Percentiles rank a stretch among this genome's conserved stretches.
phyloP scores from a whole-genome alignment of 1,140 invertebrate genomes.

The Lethrus apterus region DNA sequence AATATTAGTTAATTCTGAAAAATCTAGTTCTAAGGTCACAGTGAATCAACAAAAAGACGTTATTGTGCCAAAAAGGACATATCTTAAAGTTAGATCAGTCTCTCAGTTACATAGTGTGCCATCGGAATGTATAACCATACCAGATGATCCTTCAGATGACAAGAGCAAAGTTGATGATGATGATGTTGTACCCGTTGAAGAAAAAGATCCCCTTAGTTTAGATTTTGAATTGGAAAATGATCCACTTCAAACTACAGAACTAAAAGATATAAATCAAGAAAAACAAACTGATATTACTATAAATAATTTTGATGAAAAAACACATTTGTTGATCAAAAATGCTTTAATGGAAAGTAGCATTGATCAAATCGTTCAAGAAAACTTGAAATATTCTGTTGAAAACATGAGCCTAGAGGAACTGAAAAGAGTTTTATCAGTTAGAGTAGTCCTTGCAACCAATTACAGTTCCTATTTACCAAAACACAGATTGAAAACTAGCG shows the following conservation, averaged over 20 bases:
- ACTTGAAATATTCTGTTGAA: slow-evolving; percentile 1
- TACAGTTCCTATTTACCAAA: slow-evolving; percentile 1
- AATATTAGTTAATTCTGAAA: slow-evolving; percentile 24
- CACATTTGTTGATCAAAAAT: background rate
- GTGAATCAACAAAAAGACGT: no score
- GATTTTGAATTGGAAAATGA: background rate
- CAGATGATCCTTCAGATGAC: slow-evolving; percentile 27
- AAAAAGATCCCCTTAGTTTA: background rate
- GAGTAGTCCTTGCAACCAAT: slow-evolving; percentile 10
- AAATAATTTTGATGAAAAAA: background rate
- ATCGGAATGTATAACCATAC: slow-evolving; percentile 34
- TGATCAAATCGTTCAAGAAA: slow-evolving; percentile 6
- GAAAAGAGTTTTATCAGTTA: slow-evolving; percentile 7
- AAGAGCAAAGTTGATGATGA: background rate
- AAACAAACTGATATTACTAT: background rate
- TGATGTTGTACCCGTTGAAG: slow-evolving; percentile 4
- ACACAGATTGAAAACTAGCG: background rate
- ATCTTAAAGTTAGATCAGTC: slow-evolving; percentile 28
- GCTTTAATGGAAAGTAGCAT: slow-evolving; percentile 6
- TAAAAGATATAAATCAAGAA: background rate
- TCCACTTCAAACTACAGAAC: background rate
- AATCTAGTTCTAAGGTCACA: background rate
- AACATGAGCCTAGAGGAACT: background rate
- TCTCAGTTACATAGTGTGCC: slow-evolving; percentile 27
- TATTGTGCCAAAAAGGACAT: no score